These are phyloP conservation scores for Bombus ignitus DNA, from an alignment of 1,140 invertebrate species.

Conservation along the genomic window DNA sequence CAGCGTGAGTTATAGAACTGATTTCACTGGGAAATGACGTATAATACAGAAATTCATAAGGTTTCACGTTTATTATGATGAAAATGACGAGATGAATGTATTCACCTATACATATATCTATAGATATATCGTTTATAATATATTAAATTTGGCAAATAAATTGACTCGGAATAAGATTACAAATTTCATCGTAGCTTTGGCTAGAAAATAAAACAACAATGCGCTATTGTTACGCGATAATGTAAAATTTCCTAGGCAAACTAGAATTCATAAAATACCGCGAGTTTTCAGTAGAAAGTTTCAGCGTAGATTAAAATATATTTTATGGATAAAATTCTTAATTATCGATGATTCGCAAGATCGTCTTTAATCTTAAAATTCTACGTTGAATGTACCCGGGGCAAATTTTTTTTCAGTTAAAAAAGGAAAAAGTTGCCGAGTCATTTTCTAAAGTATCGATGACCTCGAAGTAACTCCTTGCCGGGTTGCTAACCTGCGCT, in stretches of 20 bases:
- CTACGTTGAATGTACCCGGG: background rate
- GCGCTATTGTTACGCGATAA: background rate
- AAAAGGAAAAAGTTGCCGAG: background rate
- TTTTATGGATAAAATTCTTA: background rate
- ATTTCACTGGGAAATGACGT: background rate
- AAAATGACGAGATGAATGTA: background rate
- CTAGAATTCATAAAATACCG: background rate
- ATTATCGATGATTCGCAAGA: background rate
- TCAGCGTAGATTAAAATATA: background rate
- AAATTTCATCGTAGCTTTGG: background rate
- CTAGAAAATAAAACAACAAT: background rate
- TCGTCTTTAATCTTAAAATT: background rate
- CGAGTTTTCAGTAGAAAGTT: background rate
- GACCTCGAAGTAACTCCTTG: background rate
- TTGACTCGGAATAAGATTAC: background rate
- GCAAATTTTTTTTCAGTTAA: background rate
- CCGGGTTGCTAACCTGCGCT: background rate
- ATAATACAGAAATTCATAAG: background rate
- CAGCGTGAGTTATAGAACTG: background rate
- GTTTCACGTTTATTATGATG: background rate
- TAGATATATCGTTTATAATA: background rate
- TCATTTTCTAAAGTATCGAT: background rate
- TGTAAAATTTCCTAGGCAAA: background rate
- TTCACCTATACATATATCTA: background rate
- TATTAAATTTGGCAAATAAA: background rate